phyloP scores from a whole-genome alignment of 2,888 invertebrate genomes.

The Morpho deidamia region DNA sequence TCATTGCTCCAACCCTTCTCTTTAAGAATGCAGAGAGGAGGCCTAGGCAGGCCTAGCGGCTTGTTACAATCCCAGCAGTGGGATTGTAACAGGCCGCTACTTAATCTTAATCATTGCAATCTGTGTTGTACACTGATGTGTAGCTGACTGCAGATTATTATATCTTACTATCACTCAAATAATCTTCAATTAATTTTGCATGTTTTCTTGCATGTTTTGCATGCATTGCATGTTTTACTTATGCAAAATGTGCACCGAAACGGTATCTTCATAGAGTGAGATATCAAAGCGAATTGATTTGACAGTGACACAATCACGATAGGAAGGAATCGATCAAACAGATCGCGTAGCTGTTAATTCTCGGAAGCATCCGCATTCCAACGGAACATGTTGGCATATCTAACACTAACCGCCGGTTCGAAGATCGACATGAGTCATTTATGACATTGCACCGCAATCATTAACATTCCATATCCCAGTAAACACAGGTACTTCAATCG shows the following conservation, averaged over 20 bases:
- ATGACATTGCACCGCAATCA: conserved; percentile 62
- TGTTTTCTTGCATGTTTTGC: no score
- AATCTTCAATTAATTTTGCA: no score
- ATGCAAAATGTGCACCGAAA: not conserved
- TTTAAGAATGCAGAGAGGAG: no score
- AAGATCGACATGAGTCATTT: conserved; percentile 55
- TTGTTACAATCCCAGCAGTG: no score
- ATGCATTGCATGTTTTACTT: no score
- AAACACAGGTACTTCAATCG: conserved; percentile 48
- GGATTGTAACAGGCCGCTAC: no score
- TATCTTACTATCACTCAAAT: no score
- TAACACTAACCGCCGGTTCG: conserved; percentile 38
- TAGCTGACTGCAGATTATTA: no score
- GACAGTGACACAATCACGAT: conserved; percentile 30
- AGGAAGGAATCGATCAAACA: conserved; percentile 34
- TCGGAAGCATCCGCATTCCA: conserved; percentile 69
- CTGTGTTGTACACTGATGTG: no score
- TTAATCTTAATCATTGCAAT: no score
- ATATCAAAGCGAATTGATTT: conserved; percentile 28
- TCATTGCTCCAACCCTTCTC: no score
- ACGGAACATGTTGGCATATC: conserved; percentile 61
- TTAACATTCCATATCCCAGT: conserved; percentile 54
- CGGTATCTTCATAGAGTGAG: conserved; percentile 8
- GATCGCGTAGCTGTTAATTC: conserved; percentile 50
- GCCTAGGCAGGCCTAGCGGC: no score